These are phyloP conservation scores for Dicentrarchus labrax DNA, from an alignment of 2,113 vertebrate genomes.

Conservation along the genomic window DNA sequence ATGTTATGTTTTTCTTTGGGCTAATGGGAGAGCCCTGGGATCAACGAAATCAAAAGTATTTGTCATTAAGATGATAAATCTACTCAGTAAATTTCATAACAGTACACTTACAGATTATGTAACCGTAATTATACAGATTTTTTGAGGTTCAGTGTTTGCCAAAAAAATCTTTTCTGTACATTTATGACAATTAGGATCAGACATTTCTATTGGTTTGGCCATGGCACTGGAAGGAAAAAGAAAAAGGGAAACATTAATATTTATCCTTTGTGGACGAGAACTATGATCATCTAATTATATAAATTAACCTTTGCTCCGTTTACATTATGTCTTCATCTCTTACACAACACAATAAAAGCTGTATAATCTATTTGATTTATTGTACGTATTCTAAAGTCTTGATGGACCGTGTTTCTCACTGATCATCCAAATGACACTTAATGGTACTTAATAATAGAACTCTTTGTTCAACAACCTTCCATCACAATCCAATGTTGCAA, in stretches of 20 bases:
- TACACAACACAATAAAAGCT: neutral
- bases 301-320: neutral
- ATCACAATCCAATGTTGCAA: neutral
- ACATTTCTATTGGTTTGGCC: neutral
- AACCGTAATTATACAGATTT: too few species aligned
- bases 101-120: too few species aligned
- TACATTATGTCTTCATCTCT: neutral
- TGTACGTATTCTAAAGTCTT: neutral
- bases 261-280: neutral
- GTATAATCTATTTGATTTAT: neutral
- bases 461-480: neutral
- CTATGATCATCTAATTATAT: neutral
- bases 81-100: too few species aligned
- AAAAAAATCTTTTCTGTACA: neutral
- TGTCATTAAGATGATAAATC: neutral
- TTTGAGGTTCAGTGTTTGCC: too few species aligned
- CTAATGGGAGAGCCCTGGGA: neutral
- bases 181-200: neutral
- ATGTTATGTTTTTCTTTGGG: neutral
- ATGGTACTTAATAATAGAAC: constrained; percentile 7
- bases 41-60: neutral
- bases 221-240: too few species aligned
- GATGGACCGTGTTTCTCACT: neutral
- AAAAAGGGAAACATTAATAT: neutral
- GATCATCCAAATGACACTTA: too few species aligned